These are phyloP conservation scores for Tethya wilhelma DNA, from an alignment of 37 sponge, comb jelly and placozoan species.

Conservation along the genomic window DNA sequence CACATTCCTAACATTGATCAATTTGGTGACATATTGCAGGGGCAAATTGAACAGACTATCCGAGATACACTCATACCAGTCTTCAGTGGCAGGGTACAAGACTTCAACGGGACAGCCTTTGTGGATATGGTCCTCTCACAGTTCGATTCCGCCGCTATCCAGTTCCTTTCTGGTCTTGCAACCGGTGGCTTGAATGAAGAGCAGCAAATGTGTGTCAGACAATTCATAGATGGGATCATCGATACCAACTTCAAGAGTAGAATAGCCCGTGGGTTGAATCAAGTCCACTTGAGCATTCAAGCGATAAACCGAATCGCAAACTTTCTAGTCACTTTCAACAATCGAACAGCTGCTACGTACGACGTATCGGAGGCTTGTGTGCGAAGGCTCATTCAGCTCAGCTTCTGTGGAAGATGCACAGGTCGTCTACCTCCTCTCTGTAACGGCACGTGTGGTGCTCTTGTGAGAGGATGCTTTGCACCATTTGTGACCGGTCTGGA, in stretches of 20 bases:
- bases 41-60: too few relatives aligned
- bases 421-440: not conserved
- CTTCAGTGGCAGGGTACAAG: too few relatives aligned
- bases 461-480: not conserved
- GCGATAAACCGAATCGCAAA: not conserved
- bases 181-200: not conserved
- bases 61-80: too few relatives aligned
- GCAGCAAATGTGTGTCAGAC: not conserved
- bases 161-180: not conserved
- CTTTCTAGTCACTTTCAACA: not conserved
- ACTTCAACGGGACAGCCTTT: not conserved
- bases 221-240: not conserved
- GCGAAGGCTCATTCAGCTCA: not conserved
- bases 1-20: too few relatives aligned
- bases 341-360: not conserved
- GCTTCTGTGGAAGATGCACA: not conserved
- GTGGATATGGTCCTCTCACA: not conserved
- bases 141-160: not conserved
- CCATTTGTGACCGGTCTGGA: not conserved
- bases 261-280: not conserved
- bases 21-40: too few relatives aligned
- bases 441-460: not conserved
- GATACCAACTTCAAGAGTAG: not conserved
- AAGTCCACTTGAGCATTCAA: not conserved
- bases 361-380: not conserved